phyloP scores from a whole-genome alignment of 2,797 vertebrate genomes.

The Chaetophractus vellerosus region DNA sequence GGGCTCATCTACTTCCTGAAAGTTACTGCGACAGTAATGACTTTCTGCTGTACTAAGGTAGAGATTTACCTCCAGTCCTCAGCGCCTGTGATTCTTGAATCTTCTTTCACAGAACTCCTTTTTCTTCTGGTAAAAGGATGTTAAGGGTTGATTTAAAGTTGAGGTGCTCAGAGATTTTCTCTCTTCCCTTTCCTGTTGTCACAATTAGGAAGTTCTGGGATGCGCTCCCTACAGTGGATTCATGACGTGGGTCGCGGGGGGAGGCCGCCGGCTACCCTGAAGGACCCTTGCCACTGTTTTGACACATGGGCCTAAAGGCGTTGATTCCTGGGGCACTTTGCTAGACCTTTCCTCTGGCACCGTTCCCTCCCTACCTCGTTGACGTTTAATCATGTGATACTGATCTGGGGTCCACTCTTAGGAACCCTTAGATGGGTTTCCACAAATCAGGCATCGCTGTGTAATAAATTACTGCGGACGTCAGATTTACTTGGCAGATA shows the following conservation, averaged over 20 bases:
- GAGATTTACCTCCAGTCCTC: neutral
- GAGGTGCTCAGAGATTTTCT: neutral
- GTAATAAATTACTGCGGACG: neutral
- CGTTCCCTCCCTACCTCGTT: accelerated
- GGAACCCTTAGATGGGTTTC: neutral
- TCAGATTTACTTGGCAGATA: neutral
- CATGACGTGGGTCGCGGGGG: accelerated
- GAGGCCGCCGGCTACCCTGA: accelerated
- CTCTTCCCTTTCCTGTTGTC: neutral
- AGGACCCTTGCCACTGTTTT: no score
- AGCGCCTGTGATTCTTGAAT: neutral
- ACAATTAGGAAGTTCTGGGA: neutral
- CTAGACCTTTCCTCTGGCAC: neutral
- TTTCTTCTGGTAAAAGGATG: neutral
- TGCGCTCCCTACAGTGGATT: neutral
- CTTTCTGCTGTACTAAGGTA: neutral
- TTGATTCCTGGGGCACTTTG: neutral
- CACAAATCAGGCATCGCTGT: neutral
- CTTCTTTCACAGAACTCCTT: neutral
- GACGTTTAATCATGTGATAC: neutral
- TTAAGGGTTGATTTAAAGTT: conserved; percentile 19
- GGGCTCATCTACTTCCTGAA: conserved; percentile 68
- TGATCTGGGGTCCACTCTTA: neutral
- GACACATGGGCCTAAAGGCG: neutral
- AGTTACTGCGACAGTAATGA: conserved; percentile 70